These are phyloP conservation scores for Diarsia brunnea DNA, from an alignment of 2,888 invertebrate species.

Conservation along the genomic window DNA sequence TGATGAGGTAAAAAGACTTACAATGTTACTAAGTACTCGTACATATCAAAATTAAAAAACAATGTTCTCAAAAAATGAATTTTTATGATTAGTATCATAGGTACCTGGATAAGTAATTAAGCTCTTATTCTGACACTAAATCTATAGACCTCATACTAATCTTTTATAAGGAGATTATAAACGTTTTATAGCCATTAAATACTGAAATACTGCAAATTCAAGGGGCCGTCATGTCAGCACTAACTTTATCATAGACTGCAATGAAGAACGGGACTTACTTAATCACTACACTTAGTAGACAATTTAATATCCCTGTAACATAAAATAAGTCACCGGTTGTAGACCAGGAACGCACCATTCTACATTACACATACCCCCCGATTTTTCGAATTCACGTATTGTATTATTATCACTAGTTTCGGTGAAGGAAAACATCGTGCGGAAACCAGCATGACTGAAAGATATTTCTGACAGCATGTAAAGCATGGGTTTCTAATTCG, in stretches of 20 bases:
- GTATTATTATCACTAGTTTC: too few relatives aligned
- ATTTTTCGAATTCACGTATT: too few relatives aligned
- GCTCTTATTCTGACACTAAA: too few relatives aligned
- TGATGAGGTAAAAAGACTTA: not conserved
- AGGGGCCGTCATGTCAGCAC: conserved; percentile 16
- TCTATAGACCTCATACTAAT: not conserved
- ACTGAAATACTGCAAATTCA: conserved; percentile 23
- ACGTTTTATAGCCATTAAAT: conserved; percentile 22
- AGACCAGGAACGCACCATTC: not conserved
- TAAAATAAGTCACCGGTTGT: conserved; percentile 22
- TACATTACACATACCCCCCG: too few relatives aligned
- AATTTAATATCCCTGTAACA: conserved; percentile 17
- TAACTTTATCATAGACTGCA: conserved; percentile 25
- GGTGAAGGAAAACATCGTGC: too few relatives aligned
- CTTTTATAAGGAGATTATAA: conserved; percentile 18
- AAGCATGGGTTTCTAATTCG: too few relatives aligned
- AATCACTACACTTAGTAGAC: conserved; percentile 28
- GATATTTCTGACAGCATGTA: too few relatives aligned
- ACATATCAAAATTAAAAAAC: not conserved
- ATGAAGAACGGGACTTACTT: conserved; percentile 7
- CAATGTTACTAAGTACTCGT: not conserved
- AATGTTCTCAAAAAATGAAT: too few relatives aligned
- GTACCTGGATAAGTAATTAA: not conserved
- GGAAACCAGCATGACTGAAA: too few relatives aligned
- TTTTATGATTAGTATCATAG: not conserved